A percentile compares a stretch with the other conserved stretches of the same genome.
phyloP scores from a whole-genome alignment of 2,888 invertebrate genomes.

The Drymonia ruficornis region DNA sequence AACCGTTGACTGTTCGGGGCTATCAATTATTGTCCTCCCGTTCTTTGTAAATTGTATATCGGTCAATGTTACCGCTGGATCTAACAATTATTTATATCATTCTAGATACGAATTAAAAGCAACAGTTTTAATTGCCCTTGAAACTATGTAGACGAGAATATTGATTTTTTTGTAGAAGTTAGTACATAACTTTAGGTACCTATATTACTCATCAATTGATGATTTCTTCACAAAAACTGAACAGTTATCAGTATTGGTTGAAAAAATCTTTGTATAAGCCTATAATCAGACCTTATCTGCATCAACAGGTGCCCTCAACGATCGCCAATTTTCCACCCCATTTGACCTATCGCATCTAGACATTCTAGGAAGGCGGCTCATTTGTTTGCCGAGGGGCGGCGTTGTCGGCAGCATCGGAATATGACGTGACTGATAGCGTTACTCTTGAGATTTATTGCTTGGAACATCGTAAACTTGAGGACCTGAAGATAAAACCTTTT shows the following conservation, averaged over 20 bases:
- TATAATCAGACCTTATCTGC: neutral
- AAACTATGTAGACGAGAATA: conserved; percentile 5
- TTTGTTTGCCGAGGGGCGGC: conserved; percentile 41
- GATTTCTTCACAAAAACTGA: neutral
- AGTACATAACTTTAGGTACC: no score
- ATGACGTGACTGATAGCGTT: conserved; percentile 56
- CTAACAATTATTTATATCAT: conserved; percentile 12
- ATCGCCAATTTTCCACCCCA: conserved; percentile 20
- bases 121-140: conserved; percentile 1
- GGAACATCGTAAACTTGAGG: conserved; percentile 29
- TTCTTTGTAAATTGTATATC: conserved; percentile 50
- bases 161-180: no score
- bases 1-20: conserved; percentile 41
- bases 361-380: conserved; percentile 39
- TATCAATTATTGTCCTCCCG: conserved; percentile 49
- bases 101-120: conserved; percentile 10
- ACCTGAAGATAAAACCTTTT: conserved; percentile 20
- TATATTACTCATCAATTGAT: no score
- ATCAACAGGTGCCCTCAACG: conserved; percentile 5
- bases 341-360: conserved; percentile 34
- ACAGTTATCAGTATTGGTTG: no score
- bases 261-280: neutral
- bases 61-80: conserved; percentile 11
- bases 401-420: conserved; percentile 47
- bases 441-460: conserved; percentile 52